A percentile compares a stretch with the other conserved stretches of the same genome.
These are phyloP conservation scores for Engystomops pustulosus DNA, from an alignment of 2,113 vertebrate species.

Conservation along the genomic window DNA sequence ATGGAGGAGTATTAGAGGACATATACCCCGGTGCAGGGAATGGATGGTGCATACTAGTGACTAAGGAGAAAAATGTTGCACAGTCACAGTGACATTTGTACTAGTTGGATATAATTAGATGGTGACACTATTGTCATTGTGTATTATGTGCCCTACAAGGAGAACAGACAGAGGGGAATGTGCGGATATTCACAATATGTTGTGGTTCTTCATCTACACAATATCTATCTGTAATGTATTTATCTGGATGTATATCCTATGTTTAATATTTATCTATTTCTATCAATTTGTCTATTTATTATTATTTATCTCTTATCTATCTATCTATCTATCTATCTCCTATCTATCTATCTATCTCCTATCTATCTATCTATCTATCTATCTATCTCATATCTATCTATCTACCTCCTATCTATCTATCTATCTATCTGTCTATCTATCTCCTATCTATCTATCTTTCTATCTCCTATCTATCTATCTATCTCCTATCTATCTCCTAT, in stretches of 20 bases:
- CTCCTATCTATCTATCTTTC: not conserved
- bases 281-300: not conserved
- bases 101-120: not conserved
- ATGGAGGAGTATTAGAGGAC: no score
- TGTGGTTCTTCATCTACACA: no score
- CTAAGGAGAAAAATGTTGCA: not conserved
- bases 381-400: not conserved
- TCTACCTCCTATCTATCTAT: constrained; percentile 5
- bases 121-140: not conserved
- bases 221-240: not conserved
- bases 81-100: not conserved
- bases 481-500: no score
- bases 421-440: not conserved
- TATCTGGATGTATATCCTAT: no score
- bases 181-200: no score
- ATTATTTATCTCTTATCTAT: not conserved
- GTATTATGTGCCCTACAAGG: not conserved
- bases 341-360: constrained; percentile 12
- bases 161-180: no score
- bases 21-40: no score
- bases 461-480: not conserved
- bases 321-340: not conserved
- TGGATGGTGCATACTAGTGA: no score
- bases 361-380: not conserved
- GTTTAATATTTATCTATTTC: no score